Base-by-base conservation (phyloP, 2,113 vertebrate genomes). In the Melospiza georgiana region DNA sequence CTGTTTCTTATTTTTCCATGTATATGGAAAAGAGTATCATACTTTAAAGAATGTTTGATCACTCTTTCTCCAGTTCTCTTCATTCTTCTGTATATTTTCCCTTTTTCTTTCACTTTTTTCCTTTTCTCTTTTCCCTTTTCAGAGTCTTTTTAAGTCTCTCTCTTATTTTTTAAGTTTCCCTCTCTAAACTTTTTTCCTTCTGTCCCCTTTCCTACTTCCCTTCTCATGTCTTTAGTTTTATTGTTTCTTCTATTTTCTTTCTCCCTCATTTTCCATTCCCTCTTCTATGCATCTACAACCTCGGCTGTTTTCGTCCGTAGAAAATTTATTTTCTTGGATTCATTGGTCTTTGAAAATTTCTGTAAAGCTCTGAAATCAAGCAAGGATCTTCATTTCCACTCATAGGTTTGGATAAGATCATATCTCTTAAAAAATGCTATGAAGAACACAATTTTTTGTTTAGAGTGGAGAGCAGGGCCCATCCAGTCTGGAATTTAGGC, bases 151-250 rank as follows among this genome's bases (percentile, higher is more conserved):
- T 3, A 5, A 31, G 2, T 58, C 0, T 48, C 7, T 71, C 11
- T 2, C 4, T 54, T 35, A 2, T 39, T 54, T 49, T 74, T 55
- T 8, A 18, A 39, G 4, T 57, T 80, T 13, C 9, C 5, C 8
- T 41, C 24, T 54, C 21, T 66, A 79, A 55, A 37, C 5, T 1
- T 54, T 1, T 72, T 71, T 67, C 5, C 3, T 62, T 71, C 27
- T 43, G 15, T 19, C 5, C 4, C 3, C 21, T 57, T 69, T 72
- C 15, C 23, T 71, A 23, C 7, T 52, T 59, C 17, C 15, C 19
- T 61, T 85, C 0, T 0, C 9, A 30, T 0, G 3, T 11, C 17
- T 44, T 49, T 33, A 35, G 5, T 44, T 67, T 54, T 9, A 15
- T 39, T 72, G 24, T 77, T 5, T 3, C 5, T 84, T 37, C 22